Base-by-base conservation (phyloP, 1,140 invertebrate species). In the Notospermus geniculatus region DNA sequence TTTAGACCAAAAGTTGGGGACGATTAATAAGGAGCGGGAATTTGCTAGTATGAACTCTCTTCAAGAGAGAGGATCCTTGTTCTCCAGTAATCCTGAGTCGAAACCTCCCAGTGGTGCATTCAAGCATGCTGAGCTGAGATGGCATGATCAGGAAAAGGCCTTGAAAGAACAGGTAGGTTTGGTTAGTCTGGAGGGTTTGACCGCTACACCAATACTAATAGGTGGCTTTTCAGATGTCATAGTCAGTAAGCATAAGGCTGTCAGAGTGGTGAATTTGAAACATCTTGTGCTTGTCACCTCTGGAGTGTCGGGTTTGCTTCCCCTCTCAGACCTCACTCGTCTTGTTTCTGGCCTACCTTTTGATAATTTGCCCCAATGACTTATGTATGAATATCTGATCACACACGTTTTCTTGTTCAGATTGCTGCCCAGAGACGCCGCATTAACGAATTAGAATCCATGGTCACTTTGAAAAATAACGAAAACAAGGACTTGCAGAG, bases 401-500 rank as follows among this genome's bases (percentile, higher is more conserved):
- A n/a, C n/a, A n/a, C 15, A 36, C 15, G 4, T 36, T 4, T 36
- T 36, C 32, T 36, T 36, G 15, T 36, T 36, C 32, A 36, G 11
- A 60, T 62, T 22, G 46, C 57, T n/a, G 55, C 71, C 1, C 60
- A 66, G 1, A 70, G 72, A 53, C 62, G 64, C 54, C 69, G 75
- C 15, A 60, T 67, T n/a, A 67, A 72, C 53, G 73, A 77, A 58
- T 46, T 77, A n/a, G 74, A 77, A 62, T 70, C 74, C 59, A 71
- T 70, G 29, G 62, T 77, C 29, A 73, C 73, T 9, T 69, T 69
- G 28, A 66, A 68, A 19, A 64, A 73, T 41, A 68, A 72, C n/a
- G 75, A 77, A 62, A 70, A 74, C 58, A 71, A 77, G 56, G 72
- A 75, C 59, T 53, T 77, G 46, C 67, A 70, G 58, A 70, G 72